A percentile compares a stretch with the other conserved stretches of the same genome.
These are phyloP conservation scores for Formica aserva DNA, from an alignment of 2,888 invertebrate genomes.

Conservation along the genomic window DNA sequence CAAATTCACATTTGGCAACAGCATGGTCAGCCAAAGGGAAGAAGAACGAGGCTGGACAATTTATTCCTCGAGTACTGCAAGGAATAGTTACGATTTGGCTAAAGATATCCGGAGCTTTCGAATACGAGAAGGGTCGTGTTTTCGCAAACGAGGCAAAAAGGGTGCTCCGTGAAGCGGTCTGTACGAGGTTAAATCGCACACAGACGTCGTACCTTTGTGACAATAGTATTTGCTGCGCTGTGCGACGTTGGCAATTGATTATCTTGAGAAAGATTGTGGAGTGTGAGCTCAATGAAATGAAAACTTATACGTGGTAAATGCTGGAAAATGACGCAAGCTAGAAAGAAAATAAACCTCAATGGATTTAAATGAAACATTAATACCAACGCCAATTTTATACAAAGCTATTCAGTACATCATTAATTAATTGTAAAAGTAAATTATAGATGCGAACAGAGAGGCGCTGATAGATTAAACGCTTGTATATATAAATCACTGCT, in stretches of 20 bases:
- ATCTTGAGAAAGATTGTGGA: not conserved
- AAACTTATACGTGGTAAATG: not conserved
- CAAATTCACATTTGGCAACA: conserved; percentile 63
- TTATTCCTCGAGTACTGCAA: conserved; percentile 70
- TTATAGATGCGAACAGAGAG: not conserved
- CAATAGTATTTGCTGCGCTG: conserved; percentile 15
- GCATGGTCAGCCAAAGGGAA: conserved; percentile 33
- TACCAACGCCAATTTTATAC: not conserved
- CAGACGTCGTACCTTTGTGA: not conserved
- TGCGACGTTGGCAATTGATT: conserved; percentile 24
- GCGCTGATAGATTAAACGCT: not conserved
- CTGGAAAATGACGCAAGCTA: not conserved
- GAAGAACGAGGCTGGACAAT: conserved; percentile 67
- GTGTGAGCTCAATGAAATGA: not conserved
- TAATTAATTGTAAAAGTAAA: conserved; percentile 2
- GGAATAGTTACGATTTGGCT: conserved; percentile 61
- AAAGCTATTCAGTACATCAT: not conserved
- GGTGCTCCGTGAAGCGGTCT: conserved; percentile 24
- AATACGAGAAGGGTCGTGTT: conserved; percentile 50
- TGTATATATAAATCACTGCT: not conserved
- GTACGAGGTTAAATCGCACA: conserved; percentile 46
- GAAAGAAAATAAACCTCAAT: not conserved
- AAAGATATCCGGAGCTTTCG: conserved; percentile 55
- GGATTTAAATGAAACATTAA: not conserved
- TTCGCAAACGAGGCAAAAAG: conserved; percentile 68